Conservation (phyloP, 2,888 invertebrate genomes). For the Tricholauxania praeusta region DNA sequence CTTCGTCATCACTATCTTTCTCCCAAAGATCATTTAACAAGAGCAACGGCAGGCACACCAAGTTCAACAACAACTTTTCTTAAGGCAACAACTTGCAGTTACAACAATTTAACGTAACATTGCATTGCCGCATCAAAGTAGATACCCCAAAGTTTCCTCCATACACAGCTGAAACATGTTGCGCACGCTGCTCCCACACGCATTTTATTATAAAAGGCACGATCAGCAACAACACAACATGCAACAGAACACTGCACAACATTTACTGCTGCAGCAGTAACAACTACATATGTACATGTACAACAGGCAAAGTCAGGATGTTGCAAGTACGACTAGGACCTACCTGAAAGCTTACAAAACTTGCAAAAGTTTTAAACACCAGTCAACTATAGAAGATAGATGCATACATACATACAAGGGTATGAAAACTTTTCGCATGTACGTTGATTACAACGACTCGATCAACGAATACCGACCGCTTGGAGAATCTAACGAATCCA, state of each 20-base stretch:
- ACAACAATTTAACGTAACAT: slow-evolving; percentile 6
- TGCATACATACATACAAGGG: too few relatives aligned
- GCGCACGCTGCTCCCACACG: slow-evolving; percentile 54
- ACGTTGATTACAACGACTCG: slow-evolving; percentile 14
- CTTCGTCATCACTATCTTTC: slow-evolving; percentile 27
- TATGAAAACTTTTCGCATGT: slow-evolving; percentile 1
- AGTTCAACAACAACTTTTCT: slow-evolving; percentile 2
- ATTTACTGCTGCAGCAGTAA: slow-evolving; percentile 10
- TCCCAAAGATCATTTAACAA: slow-evolving; percentile 55
- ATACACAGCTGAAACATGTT: slow-evolving; percentile 33
- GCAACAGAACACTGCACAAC: slow-evolving; percentile 26
- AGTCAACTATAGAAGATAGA: neutral
- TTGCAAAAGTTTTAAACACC: slow-evolving; percentile 6
- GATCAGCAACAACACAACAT: slow-evolving; percentile 36
- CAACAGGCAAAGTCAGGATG: slow-evolving; percentile 21
- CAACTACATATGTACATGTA: slow-evolving; percentile 19
- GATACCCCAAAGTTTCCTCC: slow-evolving; percentile 32
- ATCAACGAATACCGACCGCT: slow-evolving; percentile 16
- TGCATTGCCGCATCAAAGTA: neutral
- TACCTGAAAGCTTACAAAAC: slow-evolving; percentile 30
- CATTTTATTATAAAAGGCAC: slow-evolving; percentile 25
- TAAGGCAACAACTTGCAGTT: neutral
- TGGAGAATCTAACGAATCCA: neutral
- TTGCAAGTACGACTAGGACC: slow-evolving; percentile 21
- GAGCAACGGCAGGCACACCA: neutral